Evolutionary conservation across 2,888 invertebrate genomes (phyloP), one percentile per base, ranked within the genome.

Genomic region (Troides aeacus): DNA sequence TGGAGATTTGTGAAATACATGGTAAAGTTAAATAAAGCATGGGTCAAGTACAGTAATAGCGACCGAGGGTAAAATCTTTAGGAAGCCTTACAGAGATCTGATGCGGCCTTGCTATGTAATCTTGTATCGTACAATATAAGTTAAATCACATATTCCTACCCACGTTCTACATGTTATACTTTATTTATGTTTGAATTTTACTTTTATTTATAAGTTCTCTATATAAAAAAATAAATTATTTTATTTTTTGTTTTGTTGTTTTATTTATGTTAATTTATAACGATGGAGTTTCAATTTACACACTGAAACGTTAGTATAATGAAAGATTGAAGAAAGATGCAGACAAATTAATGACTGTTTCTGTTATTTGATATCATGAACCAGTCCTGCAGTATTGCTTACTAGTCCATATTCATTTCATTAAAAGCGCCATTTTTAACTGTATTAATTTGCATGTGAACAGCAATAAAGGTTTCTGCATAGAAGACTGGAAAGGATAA

Each of bases 91-190:
- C 72, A 23, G 46, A 74, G 24, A 21, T 62, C 72, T 69, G 72
- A 58, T 72, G 72, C 74, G 82, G 79, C 87, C 86, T 87, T 84
- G 84, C 81, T 75, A 76, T 80, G 81, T 89, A 89, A 89, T 89
- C 88, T 79, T 80, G 85, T 88, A 87, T 81, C 69, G 17, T 50
- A 66, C 21, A 64, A 64, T 64, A 53, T 64, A 70, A 69, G 7
- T 57, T 62, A 62, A 53, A 66, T 66, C 53, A 66, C 56, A 18
- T 65, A 59, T 30, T 50, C 39, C 46, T 46, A 24, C 57, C 58
- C 53, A 59, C 62, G 50, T 50, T 46, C 21, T 57, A 18, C 21
- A 6, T 65, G 17, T 65, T 58, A 64, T 46, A 61, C 30, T 63
- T 62, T 56, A 21, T 46, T 59, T 59, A n/a, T n/a, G 23, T n/a